Conservation (phyloP, 2,797 vertebrate species). For the Amphiprion clarkii region DNA sequence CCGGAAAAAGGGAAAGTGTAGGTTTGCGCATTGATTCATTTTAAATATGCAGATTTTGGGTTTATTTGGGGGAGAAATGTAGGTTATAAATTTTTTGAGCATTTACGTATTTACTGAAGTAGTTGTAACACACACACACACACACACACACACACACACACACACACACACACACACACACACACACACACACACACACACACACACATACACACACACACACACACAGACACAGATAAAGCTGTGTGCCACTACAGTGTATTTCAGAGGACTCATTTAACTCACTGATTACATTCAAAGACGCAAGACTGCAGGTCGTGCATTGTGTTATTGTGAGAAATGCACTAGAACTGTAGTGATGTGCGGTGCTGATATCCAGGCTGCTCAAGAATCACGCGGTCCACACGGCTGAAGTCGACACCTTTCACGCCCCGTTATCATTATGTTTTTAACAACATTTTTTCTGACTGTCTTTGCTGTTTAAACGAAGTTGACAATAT, state of each 20-base stretch:
- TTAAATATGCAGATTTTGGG: background rate
- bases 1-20: background rate
- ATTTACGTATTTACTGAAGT: background rate
- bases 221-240: background rate
- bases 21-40: background rate
- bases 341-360: slow-evolving; percentile 17
- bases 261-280: background rate
- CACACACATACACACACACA: slow-evolving; percentile 2
- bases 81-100: background rate
- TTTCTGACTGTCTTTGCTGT: slow-evolving; percentile 5
- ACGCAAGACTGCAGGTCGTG: background rate
- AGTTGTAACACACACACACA: background rate
- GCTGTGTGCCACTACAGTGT: slow-evolving; percentile 2
- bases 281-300: background rate
- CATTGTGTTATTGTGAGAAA: slow-evolving; percentile 9
- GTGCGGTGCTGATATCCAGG: background rate
- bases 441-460: background rate
- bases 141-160: slow-evolving; percentile 12
- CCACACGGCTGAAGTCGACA: background rate
- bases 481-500: background rate
- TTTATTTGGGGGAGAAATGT: background rate
- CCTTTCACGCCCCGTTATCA: slow-evolving; percentile 12
- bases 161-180: background rate
- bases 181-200: slow-evolving; percentile 3
- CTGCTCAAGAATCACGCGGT: slow-evolving; percentile 4